Base-by-base conservation (phyloP, 2,888 invertebrate species). In the Apamea epomidion region DNA sequence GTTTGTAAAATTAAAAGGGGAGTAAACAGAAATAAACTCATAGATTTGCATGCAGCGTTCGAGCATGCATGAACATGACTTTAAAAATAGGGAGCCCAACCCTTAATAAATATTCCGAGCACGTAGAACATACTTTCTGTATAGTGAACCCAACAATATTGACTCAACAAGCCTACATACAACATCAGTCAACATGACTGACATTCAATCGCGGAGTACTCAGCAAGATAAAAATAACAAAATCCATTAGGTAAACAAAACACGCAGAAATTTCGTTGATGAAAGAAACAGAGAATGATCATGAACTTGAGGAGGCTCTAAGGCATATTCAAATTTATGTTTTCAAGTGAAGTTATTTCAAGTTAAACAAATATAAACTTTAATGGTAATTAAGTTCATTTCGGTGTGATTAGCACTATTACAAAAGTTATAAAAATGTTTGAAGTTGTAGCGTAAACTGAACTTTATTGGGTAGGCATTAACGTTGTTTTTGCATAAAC, bases 151-250 rank as follows among this genome's bases (percentile, higher is more conserved):
- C 64, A n/a, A 71, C 25, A 62, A 83, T 78, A 83, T 86, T 76
- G 79, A 60, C 42, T 42, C 14, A 29, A 79, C 37, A 42, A 54
- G 65, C 64, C 42, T 48, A 72, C 37, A 51, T 25, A 45, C 25
- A 65, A 60, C 62, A 72, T 74, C 83, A 68, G 68, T 74, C 76
- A 72, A 76, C 42, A 83, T 79, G 76, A 74, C 60, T 86, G 87
- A 87, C 79, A 79, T 83, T 72, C 42, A 29, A 77, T 85, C 79
- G 65, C 68, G n/a, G 16, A 64, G 29, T 21, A 76, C 64, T 68
- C 14, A 74, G 25, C n/a, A 60, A 72, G 60, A 78, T 78, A 74
- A 70, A 78, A 68, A 74, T 48, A 70, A 58, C 73, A n/a, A 48
- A 42, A 67, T 18, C 18, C 18, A 0, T 70, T n/a, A 37, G 7